Evolutionary conservation across 1,140 invertebrate species (phyloP).

Genomic region (Zaprionus gabonicus): DNA sequence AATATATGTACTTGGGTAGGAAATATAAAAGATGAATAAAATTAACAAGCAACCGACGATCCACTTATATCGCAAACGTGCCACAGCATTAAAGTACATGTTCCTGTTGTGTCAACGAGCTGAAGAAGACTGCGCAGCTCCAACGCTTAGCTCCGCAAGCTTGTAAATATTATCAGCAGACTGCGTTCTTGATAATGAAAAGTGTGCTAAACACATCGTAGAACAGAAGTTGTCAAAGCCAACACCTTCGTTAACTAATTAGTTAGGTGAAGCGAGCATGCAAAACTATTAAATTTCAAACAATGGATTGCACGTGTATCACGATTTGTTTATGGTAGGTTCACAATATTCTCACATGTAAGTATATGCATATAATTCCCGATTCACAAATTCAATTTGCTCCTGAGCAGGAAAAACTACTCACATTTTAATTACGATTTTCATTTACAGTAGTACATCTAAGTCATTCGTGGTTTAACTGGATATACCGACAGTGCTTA

Average conservation of each 20-base stretch:
- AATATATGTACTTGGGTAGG: background rate
- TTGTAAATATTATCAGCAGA: background rate
- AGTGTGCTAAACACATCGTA: background rate
- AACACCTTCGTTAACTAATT: background rate
- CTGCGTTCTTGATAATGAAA: too few species aligned
- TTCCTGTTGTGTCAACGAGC: background rate
- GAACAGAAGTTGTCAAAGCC: background rate
- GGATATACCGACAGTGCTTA: too few species aligned
- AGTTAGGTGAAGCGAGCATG: background rate
- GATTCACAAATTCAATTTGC: too few species aligned
- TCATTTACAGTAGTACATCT: too few species aligned
- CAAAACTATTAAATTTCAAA: too few species aligned
- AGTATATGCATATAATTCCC: too few species aligned
- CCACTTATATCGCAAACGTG: constrained; percentile 27
- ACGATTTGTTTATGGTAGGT: too few species aligned
- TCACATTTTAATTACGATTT: too few species aligned
- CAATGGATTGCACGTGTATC: too few species aligned
- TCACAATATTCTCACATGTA: too few species aligned
- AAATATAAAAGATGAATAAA: constrained; percentile 8
- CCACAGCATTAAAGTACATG: constrained; percentile 18
- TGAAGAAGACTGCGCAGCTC: constrained; percentile 6
- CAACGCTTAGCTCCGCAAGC: background rate
- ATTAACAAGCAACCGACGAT: constrained; percentile 1
- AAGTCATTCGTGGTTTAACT: too few species aligned
- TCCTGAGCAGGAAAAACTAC: too few species aligned